A percentile compares a stretch with the other conserved stretches of the same genome.
phyloP scores from a whole-genome alignment of 1,140 invertebrate genomes.

The Octopus bimaculoides region DNA sequence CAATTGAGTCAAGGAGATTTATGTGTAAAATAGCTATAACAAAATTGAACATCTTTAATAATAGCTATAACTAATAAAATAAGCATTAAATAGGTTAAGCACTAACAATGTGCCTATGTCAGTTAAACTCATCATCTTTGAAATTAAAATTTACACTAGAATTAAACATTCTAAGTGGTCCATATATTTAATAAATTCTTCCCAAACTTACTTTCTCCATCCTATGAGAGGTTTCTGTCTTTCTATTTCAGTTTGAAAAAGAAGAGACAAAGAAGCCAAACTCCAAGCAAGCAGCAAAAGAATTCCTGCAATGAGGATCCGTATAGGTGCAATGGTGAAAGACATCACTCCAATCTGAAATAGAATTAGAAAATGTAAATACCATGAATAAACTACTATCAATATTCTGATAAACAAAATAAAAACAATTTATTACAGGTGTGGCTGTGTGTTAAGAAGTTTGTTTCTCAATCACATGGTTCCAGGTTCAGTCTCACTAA shows the following conservation, averaged over 20 bases:
- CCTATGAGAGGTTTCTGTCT: conserved; percentile 44
- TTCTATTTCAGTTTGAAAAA: conserved; percentile 43
- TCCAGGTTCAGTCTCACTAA: no score
- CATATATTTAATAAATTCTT: no score
- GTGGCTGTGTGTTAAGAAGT: no score
- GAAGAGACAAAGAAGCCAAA: conserved; percentile 41
- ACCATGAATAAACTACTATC: no score
- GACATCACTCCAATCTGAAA: conserved; percentile 52
- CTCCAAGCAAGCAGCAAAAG: conserved; percentile 41
- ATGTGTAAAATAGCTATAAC: background rate
- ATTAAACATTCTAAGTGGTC: no score
- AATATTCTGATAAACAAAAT: no score
- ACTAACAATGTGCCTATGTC: no score
- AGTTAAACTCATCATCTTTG: no score
- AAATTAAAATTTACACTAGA: no score
- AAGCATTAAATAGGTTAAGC: no score
- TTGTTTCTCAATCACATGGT: no score
- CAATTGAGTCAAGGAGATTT: background rate
- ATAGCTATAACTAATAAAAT: background rate
- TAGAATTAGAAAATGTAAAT: background rate
- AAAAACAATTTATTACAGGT: no score
- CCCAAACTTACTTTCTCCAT: conserved; percentile 48
- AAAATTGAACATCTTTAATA: background rate
- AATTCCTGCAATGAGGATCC: conserved; percentile 38
- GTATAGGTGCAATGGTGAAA: conserved; percentile 45